These are phyloP conservation scores for Enteromius fasciolatus DNA, from an alignment of 2,797 vertebrate genomes.

Conservation along the genomic window DNA sequence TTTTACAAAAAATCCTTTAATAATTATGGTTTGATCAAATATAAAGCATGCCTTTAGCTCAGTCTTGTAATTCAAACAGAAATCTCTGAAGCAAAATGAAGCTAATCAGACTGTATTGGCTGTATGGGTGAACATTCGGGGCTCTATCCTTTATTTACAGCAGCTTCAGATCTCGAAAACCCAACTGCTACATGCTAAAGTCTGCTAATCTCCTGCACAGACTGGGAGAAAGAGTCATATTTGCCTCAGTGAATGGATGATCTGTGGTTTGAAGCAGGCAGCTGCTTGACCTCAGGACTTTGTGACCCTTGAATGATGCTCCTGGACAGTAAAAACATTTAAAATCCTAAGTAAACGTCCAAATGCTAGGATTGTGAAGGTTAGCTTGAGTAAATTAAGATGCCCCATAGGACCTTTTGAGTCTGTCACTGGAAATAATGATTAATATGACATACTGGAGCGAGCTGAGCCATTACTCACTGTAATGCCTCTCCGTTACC, in stretches of 20 bases:
- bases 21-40: not conserved
- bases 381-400: constrained; percentile 71
- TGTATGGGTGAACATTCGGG: constrained; percentile 23
- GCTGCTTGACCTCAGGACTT: constrained; percentile 27
- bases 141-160: constrained; percentile 49
- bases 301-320: constrained; percentile 19
- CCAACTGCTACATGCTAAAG: constrained; percentile 47
- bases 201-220: constrained; percentile 36
- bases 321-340: constrained; percentile 16
- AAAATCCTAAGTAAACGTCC: constrained; percentile 39
- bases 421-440: constrained; percentile 66
- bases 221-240: constrained; percentile 24
- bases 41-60: not conserved
- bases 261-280: constrained; percentile 29
- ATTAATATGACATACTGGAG: constrained; percentile 61
- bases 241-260: not conserved
- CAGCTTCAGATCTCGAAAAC: constrained; percentile 51
- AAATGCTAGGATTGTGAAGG: constrained; percentile 51
- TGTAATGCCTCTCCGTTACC: constrained; percentile 69
- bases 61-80: constrained; percentile 9
- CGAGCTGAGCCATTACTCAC: constrained; percentile 68
- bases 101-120: constrained; percentile 22
- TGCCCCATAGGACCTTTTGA: constrained; percentile 54
- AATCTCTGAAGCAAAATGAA: constrained; percentile 35
- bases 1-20: not conserved